phyloP scores from a whole-genome alignment of 2,888 invertebrate genomes.

The Pachymerium ferrugineum region DNA sequence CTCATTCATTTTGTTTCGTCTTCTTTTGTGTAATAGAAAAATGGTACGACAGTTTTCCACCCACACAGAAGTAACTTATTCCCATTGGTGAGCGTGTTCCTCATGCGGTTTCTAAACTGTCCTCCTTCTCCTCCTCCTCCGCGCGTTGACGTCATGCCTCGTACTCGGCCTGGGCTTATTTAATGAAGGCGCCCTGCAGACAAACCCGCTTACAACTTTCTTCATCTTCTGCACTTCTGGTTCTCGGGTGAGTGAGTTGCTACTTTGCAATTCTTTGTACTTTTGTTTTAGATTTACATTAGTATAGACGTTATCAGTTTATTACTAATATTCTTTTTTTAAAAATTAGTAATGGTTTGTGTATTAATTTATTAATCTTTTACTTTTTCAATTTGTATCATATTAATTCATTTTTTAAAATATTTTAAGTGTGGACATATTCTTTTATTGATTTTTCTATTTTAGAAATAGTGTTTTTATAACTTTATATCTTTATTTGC shows the following conservation, averaged over 20 bases:
- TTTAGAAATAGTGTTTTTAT: too few species aligned
- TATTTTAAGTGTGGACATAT: too few species aligned
- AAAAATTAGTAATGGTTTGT: too few species aligned
- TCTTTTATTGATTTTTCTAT: too few species aligned
- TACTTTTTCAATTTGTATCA: too few species aligned
- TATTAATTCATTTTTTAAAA: too few species aligned
- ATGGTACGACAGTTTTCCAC: not conserved
- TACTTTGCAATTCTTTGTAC: not conserved
- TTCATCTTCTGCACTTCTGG: not conserved
- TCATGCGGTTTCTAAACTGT: not conserved
- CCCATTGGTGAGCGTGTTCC: conserved; percentile 7
- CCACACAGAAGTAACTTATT: not conserved
- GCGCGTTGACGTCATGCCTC: not conserved
- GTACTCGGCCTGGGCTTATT: not conserved
- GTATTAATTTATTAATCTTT: too few species aligned
- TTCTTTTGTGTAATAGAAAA: too few species aligned
- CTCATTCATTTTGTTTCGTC: too few species aligned
- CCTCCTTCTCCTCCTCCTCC: not conserved
- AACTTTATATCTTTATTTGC: too few species aligned
- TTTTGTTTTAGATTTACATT: not conserved
- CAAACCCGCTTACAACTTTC: conserved; percentile 14
- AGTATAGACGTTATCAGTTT: too few species aligned
- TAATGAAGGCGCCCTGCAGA: not conserved
- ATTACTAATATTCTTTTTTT: too few species aligned
- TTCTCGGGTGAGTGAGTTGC: not conserved